Evolutionary conservation across 2,888 invertebrate species (phyloP).

Genomic region (Pseudococcus longispinus): DNA sequence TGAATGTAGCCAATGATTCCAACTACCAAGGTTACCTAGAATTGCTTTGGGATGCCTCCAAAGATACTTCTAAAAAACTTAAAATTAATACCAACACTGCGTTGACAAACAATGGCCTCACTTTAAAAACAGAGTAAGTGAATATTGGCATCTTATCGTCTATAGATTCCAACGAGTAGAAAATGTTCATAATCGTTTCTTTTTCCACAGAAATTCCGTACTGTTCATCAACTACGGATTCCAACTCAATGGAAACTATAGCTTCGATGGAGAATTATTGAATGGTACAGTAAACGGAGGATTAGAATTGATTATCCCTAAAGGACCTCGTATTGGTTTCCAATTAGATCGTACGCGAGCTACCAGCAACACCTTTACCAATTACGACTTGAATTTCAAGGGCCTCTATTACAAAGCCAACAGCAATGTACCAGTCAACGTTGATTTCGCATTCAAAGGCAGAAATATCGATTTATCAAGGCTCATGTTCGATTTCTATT

Average conservation of each 20-base stretch:
- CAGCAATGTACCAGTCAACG: neutral
- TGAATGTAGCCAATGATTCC: neutral
- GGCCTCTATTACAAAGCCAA: neutral
- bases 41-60: conserved; percentile 49
- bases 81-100: conserved; percentile 28
- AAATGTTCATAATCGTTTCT: neutral
- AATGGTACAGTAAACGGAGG: neutral
- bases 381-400: conserved; percentile 32
- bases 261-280: neutral
- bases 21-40: conserved; percentile 31
- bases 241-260: conserved; percentile 42
- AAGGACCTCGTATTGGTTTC: conserved; percentile 21
- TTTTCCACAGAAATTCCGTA: neutral
- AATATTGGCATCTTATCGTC: neutral
- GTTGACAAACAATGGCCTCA: neutral
- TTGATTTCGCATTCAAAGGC: neutral
- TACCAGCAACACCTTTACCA: neutral
- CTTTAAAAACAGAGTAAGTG: conserved; percentile 27
- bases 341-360: neutral
- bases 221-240: conserved; percentile 29
- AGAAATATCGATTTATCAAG: conserved; percentile 15
- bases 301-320: neutral
- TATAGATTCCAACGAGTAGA: neutral
- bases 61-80: conserved; percentile 36
- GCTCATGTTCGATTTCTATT: conserved; percentile 19